Percentiles rank a stretch among this genome's conserved stretches.
Evolutionary conservation across 2,113 vertebrate genomes (phyloP).

Genomic region (Notothenia rossii): DNA sequence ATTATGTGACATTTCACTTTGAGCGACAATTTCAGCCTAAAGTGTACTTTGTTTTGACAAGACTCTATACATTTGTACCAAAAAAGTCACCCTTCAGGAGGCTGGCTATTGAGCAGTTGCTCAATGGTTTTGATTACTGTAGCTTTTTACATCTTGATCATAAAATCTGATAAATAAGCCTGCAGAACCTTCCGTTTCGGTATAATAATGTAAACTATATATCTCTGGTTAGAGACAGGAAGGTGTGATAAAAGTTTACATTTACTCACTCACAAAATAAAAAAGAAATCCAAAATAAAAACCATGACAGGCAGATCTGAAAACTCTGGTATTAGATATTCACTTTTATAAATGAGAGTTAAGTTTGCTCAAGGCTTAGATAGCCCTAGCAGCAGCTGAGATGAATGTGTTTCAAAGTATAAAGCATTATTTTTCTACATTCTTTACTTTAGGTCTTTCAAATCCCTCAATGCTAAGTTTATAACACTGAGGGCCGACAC

Average conservation of each 20-base stretch:
- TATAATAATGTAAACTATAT: neutral
- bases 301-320: neutral
- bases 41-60: constrained; percentile 20
- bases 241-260: neutral
- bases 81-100: neutral
- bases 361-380: constrained; percentile 29
- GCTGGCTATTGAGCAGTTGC: neutral
- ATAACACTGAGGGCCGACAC: neutral
- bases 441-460: constrained; percentile 25
- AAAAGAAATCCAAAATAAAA: too few relatives aligned
- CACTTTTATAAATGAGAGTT: neutral
- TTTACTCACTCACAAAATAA: neutral
- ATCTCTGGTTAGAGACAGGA: neutral
- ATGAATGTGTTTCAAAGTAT: constrained; percentile 1
- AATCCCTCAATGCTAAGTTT: constrained; percentile 29
- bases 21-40: constrained; percentile 20
- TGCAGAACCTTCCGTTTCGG: neutral
- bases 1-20: constrained; percentile 34
- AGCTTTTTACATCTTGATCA: neutral
- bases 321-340: too few relatives aligned
- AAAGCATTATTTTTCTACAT: neutral
- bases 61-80: constrained; percentile 9
- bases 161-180: neutral
- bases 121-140: neutral
- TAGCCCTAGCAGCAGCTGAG: constrained; percentile 18